Conservation (phyloP, 2,888 invertebrate species). For the Tetranychus truncatus region DNA sequence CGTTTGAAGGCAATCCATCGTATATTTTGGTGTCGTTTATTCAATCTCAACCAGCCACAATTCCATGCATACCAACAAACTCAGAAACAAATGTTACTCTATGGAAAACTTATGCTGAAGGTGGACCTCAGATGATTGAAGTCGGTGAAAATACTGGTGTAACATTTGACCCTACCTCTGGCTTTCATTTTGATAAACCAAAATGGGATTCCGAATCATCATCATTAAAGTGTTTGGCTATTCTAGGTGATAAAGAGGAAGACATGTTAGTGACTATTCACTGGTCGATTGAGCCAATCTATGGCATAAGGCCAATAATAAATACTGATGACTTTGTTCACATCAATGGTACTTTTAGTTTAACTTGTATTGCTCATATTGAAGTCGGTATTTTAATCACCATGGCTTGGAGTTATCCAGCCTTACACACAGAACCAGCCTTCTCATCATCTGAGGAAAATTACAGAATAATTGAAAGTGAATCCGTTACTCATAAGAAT, state of each 20-base stretch:
- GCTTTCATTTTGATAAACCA: constrained; percentile 24
- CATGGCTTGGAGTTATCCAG: constrained; percentile 27
- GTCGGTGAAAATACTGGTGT: background rate
- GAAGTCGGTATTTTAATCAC: constrained; percentile 26
- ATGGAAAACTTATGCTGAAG: background rate
- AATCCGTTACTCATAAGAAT: constrained; percentile 13
- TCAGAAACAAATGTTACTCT: constrained; percentile 21
- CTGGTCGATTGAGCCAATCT: constrained; percentile 14
- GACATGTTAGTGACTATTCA: constrained; percentile 16
- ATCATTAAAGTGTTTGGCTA: constrained; percentile 24
- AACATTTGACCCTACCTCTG: constrained; percentile 23
- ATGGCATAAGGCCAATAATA: constrained; percentile 23
- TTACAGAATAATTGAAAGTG: constrained; percentile 21
- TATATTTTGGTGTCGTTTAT: constrained; percentile 18
- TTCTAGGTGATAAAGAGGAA: constrained; percentile 19
- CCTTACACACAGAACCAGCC: constrained; percentile 25
- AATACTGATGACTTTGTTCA: constrained; percentile 25
- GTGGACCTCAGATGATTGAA: background rate
- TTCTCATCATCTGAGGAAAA: constrained; percentile 17
- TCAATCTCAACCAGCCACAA: constrained; percentile 18
- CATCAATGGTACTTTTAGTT: constrained; percentile 25
- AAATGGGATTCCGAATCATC: constrained; percentile 23
- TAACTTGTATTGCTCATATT: constrained; percentile 26
- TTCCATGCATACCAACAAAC: constrained; percentile 24
- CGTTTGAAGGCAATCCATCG: constrained; percentile 16